These are phyloP conservation scores for Microtus ochrogaster DNA, from an alignment of 2,113 vertebrate genomes.

Conservation along the genomic window DNA sequence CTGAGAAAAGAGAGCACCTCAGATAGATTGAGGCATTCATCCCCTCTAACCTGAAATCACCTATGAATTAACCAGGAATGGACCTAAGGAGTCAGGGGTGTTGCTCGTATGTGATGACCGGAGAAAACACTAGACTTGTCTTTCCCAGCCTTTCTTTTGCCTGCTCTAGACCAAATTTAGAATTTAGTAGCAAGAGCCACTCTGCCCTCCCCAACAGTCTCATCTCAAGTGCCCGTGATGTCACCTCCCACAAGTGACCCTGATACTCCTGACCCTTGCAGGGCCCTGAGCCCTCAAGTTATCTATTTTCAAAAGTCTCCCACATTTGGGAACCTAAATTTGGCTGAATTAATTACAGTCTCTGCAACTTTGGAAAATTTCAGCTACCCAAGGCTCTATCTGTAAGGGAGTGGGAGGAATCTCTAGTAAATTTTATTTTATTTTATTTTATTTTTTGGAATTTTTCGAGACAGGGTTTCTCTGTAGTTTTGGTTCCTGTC, in stretches of 20 bases:
- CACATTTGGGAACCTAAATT: not conserved
- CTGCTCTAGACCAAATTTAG: not conserved
- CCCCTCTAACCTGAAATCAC: not conserved
- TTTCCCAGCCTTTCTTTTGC: not conserved
- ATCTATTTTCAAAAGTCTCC: not conserved
- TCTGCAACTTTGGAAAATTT: not conserved
- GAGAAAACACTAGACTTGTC: not conserved
- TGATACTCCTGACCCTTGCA: not conserved
- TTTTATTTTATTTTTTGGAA: no score
- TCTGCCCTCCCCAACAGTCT: not conserved
- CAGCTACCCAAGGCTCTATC: not conserved
- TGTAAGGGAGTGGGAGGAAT: not conserved
- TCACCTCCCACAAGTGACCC: not conserved
- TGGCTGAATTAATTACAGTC: not conserved
- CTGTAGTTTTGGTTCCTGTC: no score
- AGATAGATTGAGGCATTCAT: not conserved
- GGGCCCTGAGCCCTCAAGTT: not conserved
- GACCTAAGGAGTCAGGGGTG: not conserved
- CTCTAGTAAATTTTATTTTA: no score
- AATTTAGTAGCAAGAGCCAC: not conserved
- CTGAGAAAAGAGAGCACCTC: not conserved
- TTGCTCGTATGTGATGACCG: not conserved
- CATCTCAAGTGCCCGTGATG: rapidly evolving
- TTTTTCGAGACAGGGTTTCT: no score
- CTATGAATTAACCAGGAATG: not conserved